Evolutionary conservation across 2,888 invertebrate genomes (phyloP).

Genomic region (Caradrina kadenii): DNA sequence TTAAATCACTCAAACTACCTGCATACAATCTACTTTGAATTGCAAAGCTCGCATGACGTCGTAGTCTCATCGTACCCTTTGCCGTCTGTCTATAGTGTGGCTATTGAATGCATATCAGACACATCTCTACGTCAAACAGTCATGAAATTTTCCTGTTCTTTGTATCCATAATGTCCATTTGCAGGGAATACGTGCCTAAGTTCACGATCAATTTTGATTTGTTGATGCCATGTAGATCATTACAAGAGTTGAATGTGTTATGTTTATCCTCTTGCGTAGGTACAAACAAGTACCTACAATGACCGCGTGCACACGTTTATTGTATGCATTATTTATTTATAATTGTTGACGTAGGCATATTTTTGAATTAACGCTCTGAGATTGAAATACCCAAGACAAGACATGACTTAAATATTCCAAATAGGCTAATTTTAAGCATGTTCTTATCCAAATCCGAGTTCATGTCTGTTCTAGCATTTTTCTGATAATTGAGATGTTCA

Average conservation of each 20-base stretch:
- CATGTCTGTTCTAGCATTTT: no score
- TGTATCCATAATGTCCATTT: constrained; percentile 75
- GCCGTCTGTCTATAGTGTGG: constrained; percentile 61
- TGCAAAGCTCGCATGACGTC: constrained; percentile 50
- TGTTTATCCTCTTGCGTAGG: constrained; percentile 72
- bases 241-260: constrained; percentile 73
- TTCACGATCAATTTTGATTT: constrained; percentile 80
- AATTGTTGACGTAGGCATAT: constrained; percentile 14
- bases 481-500: no score
- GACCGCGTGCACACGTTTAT: constrained; percentile 41
- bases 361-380: background rate
- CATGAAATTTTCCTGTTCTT: constrained; percentile 83
- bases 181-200: constrained; percentile 75
- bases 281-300: constrained; percentile 22
- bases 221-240: constrained; percentile 77
- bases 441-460: background rate
- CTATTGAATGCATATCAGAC: constrained; percentile 73
- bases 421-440: background rate
- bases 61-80: constrained; percentile 49
- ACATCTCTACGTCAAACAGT: constrained; percentile 74
- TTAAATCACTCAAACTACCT: background rate
- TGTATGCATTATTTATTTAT: constrained; percentile 63
- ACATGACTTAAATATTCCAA: background rate
- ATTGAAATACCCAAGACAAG: no score
- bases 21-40: constrained; percentile 28